Evolutionary conservation across 2,113 vertebrate genomes (phyloP).

Genomic region (Craseonycteris thonglongyai): DNA sequence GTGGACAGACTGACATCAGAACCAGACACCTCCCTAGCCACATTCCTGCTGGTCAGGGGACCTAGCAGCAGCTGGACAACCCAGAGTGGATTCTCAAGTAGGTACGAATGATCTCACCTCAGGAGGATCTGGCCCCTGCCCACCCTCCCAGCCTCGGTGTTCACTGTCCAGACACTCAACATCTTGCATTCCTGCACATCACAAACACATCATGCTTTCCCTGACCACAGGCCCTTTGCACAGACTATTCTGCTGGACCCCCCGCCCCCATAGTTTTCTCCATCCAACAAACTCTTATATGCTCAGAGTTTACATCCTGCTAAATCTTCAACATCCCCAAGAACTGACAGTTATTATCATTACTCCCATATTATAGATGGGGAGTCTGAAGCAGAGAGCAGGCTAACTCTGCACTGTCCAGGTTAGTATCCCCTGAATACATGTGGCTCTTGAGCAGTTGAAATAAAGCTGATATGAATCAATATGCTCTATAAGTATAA

Average conservation of each 20-base stretch:
- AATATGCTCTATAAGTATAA: not conserved
- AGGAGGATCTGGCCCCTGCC: not conserved
- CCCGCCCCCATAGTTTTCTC: not conserved
- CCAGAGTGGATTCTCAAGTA: not conserved
- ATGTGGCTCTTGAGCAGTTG: not conserved
- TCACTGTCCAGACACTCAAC: not conserved
- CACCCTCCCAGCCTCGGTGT: not conserved
- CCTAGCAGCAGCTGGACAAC: not conserved
- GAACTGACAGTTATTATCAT: not conserved
- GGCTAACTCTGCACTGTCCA: no score
- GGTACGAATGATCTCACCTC: no score
- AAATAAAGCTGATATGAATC: not conserved
- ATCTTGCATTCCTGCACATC: not conserved
- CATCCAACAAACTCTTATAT: not conserved
- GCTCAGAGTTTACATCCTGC: not conserved
- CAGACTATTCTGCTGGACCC: not conserved
- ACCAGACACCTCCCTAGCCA: not conserved
- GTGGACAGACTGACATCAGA: no score
- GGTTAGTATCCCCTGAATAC: not conserved
- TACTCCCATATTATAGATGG: not conserved
- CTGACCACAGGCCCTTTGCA: not conserved
- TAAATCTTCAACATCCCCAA: not conserved
- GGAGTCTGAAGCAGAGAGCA: not conserved
- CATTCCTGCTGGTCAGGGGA: not conserved
- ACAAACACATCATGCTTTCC: fast-evolving